These are phyloP conservation scores for Myrmophylax atrothorax DNA, from an alignment of 2,113 vertebrate genomes.

Conservation along the genomic window DNA sequence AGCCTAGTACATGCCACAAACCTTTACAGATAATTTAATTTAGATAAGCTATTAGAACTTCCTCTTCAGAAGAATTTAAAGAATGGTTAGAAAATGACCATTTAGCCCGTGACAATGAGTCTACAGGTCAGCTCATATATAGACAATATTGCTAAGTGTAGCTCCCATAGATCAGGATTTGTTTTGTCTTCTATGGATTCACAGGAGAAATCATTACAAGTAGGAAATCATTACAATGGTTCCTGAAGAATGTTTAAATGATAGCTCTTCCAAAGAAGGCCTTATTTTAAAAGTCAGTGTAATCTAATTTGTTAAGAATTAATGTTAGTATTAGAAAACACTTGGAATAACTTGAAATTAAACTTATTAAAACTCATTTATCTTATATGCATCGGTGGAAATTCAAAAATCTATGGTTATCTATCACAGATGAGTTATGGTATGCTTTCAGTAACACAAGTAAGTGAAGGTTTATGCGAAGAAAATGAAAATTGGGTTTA, in stretches of 20 bases:
- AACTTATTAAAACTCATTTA: constrained; percentile 59
- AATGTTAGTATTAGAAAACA: constrained; percentile 37
- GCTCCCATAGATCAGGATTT: not conserved
- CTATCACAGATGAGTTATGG: constrained; percentile 35
- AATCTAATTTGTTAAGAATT: constrained; percentile 57
- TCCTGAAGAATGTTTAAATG: constrained; percentile 8
- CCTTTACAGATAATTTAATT: not conserved
- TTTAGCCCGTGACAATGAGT: not conserved
- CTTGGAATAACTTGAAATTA: constrained; percentile 53
- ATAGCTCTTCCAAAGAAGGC: constrained; percentile 17
- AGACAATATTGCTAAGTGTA: not conserved
- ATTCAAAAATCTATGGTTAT: constrained; percentile 55
- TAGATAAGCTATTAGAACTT: not conserved
- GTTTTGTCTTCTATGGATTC: not conserved
- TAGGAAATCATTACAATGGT: not conserved
- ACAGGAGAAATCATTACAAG: not conserved
- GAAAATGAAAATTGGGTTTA: constrained; percentile 42
- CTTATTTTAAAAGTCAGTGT: constrained; percentile 39
- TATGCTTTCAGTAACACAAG: constrained; percentile 22
- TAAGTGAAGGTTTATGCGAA: constrained; percentile 3
- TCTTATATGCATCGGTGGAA: constrained; percentile 52
- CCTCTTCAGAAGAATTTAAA: not conserved
- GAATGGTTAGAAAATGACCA: not conserved
- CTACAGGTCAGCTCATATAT: not conserved
- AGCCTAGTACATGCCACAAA: not conserved